Evolutionary conservation across 2,797 vertebrate species (phyloP), one percentile per base, ranked within the genome.

Genomic region (Periophthalmus magnuspinnatus): DNA sequence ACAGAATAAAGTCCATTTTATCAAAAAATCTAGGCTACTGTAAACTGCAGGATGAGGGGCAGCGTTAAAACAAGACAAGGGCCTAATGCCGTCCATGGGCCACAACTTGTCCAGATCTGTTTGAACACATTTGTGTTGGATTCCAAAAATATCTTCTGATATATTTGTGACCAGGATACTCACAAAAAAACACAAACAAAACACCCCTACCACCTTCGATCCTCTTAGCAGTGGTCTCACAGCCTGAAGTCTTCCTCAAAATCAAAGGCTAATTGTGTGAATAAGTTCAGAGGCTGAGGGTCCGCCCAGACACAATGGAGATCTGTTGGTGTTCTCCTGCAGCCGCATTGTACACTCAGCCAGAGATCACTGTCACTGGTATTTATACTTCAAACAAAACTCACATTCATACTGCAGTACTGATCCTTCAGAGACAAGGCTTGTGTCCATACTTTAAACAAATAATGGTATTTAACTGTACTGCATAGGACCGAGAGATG

Each of bases 251-350:
- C 58, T 75, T 28, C 19, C 11, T 60, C 65, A 45, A 66, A 50
- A 62, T 54, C 38, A 54, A 50, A 50, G 64, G 72, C 62, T 75
- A 34, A 62, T 32, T 64, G 61, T 47, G 78, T 67, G 62, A 41
- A 69, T 62, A 34, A 61, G 71, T 74, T 79, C 52, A 67, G 36
- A 76, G 57, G 54, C 77, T 67, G 50, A 58, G 79, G 67, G 56
- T 36, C 58, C 76, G 56, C 66, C 71, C 67, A 69, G 62, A 33
- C 48, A 89, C 84, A 88, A 84, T 84, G 48, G 60, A 24, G 33
- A 56, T 70, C 77, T 88, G 87, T 88, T 63, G 2, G 36, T 38
- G 57, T 88, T 86, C 81, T 77, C 67, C 70, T 76, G 83, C 60
- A 65, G 68, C 58, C 67, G 38, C 45, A 57, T 68, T 55, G 71